A percentile compares a stretch with the other conserved stretches of the same genome.
These are phyloP conservation scores for Lithodes maja DNA, from an alignment of 2,888 invertebrate species.

Conservation along the genomic window DNA sequence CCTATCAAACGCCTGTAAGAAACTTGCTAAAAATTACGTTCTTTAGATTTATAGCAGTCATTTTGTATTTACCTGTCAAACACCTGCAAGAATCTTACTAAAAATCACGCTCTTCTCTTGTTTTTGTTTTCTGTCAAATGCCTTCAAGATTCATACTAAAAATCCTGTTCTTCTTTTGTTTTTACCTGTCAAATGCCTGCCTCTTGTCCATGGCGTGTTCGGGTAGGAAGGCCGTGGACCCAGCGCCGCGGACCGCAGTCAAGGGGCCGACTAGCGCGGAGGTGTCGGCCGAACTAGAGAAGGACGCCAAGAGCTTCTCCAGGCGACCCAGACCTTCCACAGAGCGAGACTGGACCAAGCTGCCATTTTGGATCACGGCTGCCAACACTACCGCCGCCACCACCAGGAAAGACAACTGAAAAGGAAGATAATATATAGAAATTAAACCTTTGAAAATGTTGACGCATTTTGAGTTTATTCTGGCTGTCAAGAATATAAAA, in stretches of 20 bases:
- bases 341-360: background rate
- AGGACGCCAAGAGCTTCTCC: background rate
- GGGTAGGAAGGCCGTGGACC: background rate
- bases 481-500: background rate
- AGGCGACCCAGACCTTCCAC: background rate
- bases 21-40: background rate
- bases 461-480: too few species aligned
- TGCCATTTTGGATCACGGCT: too few species aligned
- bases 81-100: background rate
- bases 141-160: background rate
- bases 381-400: background rate
- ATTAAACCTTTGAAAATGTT: too few species aligned
- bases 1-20: background rate
- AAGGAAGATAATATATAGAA: background rate
- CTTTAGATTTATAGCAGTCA: background rate
- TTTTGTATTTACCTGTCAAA: background rate
- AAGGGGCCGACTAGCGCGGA: background rate
- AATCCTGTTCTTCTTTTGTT: background rate
- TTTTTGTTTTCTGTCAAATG: background rate
- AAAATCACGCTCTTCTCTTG: background rate
- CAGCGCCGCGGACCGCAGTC: background rate
- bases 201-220: conserved; percentile 18
- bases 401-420: background rate
- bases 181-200: conserved; percentile 4
- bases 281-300: background rate